Conservation (phyloP, 2,113 vertebrate genomes). For the Aegotheles bennettii region DNA sequence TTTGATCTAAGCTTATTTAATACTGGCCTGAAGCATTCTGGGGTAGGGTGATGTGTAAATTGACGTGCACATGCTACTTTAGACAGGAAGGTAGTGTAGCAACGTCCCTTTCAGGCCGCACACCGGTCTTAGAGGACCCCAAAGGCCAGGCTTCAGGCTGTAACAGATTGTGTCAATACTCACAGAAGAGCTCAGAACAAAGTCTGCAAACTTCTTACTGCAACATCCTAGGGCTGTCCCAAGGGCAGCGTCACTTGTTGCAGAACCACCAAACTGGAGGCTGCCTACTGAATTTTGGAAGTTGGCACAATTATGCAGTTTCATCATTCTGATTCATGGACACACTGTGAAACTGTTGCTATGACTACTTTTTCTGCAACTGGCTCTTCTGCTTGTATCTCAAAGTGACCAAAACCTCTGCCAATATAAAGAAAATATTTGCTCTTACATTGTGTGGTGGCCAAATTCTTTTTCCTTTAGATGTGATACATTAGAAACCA, state of each 20-base stretch:
- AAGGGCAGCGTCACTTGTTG: background rate
- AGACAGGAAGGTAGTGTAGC: background rate
- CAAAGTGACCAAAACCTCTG: background rate
- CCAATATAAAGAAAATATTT: background rate
- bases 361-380: background rate
- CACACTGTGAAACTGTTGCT: background rate
- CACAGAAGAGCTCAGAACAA: background rate
- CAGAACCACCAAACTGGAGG: background rate
- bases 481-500: background rate
- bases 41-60: background rate
- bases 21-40: background rate
- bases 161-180: background rate
- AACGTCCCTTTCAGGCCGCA: background rate
- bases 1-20: background rate
- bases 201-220: background rate
- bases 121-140: background rate
- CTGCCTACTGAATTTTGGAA: background rate
- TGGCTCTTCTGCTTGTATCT: background rate
- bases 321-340: background rate
- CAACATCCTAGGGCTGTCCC: background rate
- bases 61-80: rapidly evolving
- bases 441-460: background rate
- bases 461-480: background rate
- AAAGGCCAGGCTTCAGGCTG: background rate
- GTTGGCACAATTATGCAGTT: background rate